Base-by-base conservation (phyloP, 2,113 vertebrate genomes). In the Rafetus swinhoei region DNA sequence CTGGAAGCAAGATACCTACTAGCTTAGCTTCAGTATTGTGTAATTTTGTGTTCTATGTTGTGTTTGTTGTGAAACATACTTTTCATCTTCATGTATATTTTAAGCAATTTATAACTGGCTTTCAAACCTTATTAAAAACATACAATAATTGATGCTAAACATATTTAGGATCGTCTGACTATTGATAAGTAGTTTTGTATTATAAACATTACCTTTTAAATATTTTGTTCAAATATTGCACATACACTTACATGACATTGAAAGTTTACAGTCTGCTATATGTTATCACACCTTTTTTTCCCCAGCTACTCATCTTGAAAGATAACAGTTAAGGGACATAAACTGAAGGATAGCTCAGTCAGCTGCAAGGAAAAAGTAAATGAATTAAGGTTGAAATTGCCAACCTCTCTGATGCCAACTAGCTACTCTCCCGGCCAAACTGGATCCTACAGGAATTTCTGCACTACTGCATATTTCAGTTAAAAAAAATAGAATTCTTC, bases 221-320 rank as follows among this genome's bases (percentile, higher is more conserved):
- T n/a, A 72, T 18, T 72, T 72, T n/a, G n/a, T 72, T 35, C 65
- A 72, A 35, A 72, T 35, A 72, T 35, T 35, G 65, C n/a, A 19
- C 18, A 35, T 69, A 69, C 29, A n/a, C 62, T 15, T 65, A 65
- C n/a, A 69, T 35, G 65, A 69, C 65, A 72, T 16, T 65, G 32
- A 35, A 69, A 72, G 65, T n/a, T 72, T 72, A 21, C 18, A 35
- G n/a, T 72, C 32, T 35, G 7, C 32, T 72, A 91, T 84, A 91
- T 72, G 87, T 90, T 89, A 93, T 90, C 86, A 72, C 72, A 84
- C 92, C 87, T 91, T 90, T 56, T 35, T 81, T 97, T 94, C 5
- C 45, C 93, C 91, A 96, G 86, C 93, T 90, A 62, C 57, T 91
- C 21, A 84, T 50, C 81, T 3, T 50, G 72, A 96, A 96, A 96